phyloP scores from a whole-genome alignment of 2,888 invertebrate genomes.

The Drosophila putrida region DNA sequence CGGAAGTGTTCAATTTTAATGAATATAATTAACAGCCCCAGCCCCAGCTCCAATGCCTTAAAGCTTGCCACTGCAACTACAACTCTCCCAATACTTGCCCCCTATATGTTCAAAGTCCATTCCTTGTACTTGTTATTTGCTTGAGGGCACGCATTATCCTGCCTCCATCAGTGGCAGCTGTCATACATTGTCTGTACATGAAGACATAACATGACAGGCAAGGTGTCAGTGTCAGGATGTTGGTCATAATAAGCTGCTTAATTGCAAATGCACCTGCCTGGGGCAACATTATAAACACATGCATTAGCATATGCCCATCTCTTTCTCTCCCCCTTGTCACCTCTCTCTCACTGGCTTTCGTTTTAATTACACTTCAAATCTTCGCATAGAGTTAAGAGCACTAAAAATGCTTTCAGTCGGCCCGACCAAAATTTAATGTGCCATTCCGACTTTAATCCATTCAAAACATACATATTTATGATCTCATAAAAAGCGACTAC shows the following conservation, averaged over 20 bases:
- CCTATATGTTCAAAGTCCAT: neutral
- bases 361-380: conserved; percentile 55
- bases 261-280: conserved; percentile 67
- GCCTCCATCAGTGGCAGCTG: conserved; percentile 21
- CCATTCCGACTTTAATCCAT: conserved; percentile 56
- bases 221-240: conserved; percentile 55
- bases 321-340: neutral
- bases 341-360: conserved; percentile 5
- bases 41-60: conserved; percentile 28
- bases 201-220: conserved; percentile 14
- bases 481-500: conserved; percentile 19
- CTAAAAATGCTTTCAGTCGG: conserved; percentile 49
- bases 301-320: conserved; percentile 42
- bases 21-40: conserved; percentile 63
- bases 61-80: neutral
- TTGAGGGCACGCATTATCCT: conserved; percentile 16
- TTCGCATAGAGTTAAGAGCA: conserved; percentile 31
- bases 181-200: conserved; percentile 3
- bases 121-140: conserved; percentile 20
- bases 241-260: conserved; percentile 70
- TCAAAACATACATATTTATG: conserved; percentile 41
- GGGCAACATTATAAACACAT: conserved; percentile 42
- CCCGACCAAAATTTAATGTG: conserved; percentile 49
- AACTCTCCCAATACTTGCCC: neutral
- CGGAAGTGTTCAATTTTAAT: conserved; percentile 74